A percentile compares a stretch with the other conserved stretches of the same genome.
These are phyloP conservation scores for Drosophila fulvimacula DNA, from an alignment of 2,888 invertebrate genomes.

Conservation along the genomic window DNA sequence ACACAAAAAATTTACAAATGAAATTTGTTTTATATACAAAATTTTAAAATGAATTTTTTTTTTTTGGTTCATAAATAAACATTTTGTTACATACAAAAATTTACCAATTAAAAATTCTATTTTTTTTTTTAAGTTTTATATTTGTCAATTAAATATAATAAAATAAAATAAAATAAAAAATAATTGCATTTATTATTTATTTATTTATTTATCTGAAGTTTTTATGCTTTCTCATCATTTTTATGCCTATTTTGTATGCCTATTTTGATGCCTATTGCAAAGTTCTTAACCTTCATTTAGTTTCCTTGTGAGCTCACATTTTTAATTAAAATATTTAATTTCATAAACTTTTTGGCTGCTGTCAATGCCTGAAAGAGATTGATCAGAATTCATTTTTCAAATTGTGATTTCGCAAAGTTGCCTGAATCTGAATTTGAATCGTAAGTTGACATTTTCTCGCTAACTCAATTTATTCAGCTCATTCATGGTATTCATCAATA, in stretches of 20 bases:
- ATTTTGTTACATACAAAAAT: no score
- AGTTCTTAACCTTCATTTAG: not conserved
- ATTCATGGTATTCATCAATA: constrained; percentile 1
- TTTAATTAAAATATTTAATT: not conserved
- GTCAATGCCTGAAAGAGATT: not conserved
- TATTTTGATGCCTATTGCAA: not conserved
- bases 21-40: no score
- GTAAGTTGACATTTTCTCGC: constrained; percentile 2
- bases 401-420: not conserved
- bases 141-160: no score
- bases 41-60: no score
- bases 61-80: no score
- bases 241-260: not conserved
- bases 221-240: not conserved
- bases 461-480: constrained; percentile 10
- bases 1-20: no score
- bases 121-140: no score
- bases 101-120: no score
- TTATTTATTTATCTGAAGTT: no score
- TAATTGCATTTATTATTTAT: no score
- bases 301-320: not conserved
- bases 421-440: not conserved
- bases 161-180: no score
- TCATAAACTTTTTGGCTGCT: not conserved
- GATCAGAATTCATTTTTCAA: not conserved